Percentiles rank a stretch among this genome's conserved stretches.
Evolutionary conservation across 2,888 invertebrate genomes (phyloP).

Genomic region (Callinectes sapidus): DNA sequence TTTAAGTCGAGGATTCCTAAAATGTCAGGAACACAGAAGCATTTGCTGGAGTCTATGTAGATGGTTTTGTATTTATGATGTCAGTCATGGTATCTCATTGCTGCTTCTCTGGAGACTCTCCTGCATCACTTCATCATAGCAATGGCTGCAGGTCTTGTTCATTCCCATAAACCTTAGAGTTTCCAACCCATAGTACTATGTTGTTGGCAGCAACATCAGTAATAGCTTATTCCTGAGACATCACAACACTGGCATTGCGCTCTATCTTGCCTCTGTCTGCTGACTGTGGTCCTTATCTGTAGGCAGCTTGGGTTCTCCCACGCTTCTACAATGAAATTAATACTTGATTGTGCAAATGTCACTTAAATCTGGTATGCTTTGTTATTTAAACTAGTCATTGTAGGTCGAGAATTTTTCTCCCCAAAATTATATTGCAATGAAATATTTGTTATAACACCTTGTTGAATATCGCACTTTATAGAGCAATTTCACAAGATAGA

Average conservation of each 20-base stretch:
- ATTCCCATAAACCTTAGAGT: not conserved
- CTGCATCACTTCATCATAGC: not conserved
- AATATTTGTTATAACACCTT: slow-evolving; percentile 23
- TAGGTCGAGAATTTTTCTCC: not conserved
- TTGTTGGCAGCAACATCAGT: not conserved
- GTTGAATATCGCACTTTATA: slow-evolving; percentile 4
- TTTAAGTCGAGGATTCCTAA: not conserved
- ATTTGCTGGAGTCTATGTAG: not conserved
- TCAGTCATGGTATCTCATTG: not conserved
- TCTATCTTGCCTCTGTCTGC: not conserved
- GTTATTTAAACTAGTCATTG: not conserved
- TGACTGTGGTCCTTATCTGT: not conserved
- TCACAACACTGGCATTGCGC: not conserved
- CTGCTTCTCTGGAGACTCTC: not conserved
- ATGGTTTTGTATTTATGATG: not conserved
- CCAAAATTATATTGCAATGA: not conserved
- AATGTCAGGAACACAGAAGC: not conserved
- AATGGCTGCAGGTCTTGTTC: not conserved
- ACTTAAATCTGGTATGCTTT: not conserved
- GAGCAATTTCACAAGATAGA: slow-evolving; percentile 10
- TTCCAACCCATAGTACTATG: not conserved
- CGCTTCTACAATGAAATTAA: not conserved
- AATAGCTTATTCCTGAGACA: not conserved
- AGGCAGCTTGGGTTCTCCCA: not conserved
- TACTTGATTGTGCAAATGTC: not conserved